Evolutionary conservation across 2,888 invertebrate species (phyloP), one percentile per base, ranked within the genome.

Genomic region (Galeopsomyia nigrocyanea): DNA sequence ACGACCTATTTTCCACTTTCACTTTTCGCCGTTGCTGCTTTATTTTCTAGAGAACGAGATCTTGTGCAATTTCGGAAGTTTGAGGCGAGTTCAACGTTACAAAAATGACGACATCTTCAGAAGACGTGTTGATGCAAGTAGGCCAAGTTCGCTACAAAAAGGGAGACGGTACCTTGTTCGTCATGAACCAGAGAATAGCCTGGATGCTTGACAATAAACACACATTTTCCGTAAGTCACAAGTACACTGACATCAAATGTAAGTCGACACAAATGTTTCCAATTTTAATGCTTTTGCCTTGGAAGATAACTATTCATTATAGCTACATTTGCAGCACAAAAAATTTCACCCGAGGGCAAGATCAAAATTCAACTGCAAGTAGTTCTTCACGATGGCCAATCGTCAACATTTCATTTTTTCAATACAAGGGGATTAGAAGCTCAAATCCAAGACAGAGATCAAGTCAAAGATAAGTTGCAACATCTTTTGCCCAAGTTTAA

Each of bases 311-410:
- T 1, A 17, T 71, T 47, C 10, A 74, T 64, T 77, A 73, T 72
- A 49, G 26, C 31, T 75, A 19, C 64, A 53, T 60, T 88, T 89
- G 61, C 86, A 96, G 96, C 94, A 77, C 99, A 99, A 90, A 97
- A 98, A 88, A 98, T 99, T 80, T 95, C 95, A 31, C 98, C 99
- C 0, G 97, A 94, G 80, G 97, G 97, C 31, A 99, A 99, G 87
- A 93, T 97, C 31, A 99, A 99, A 88, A 96, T 99, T 68, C 99
- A 99, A 86, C 89, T 99, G 17, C 99, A 99, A 89, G 93, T 99
- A 21, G 96, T 98, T 21, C 88, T 99, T 76, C 96, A 98, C 80
- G 96, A 96, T 88, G 96, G 96, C 22, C 92, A 94, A 62, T 95
- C 96, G 61, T 96, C 97, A 3, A 99, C 98, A 16, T 99, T 99